phyloP scores from a whole-genome alignment of 1,140 invertebrate genomes.

The Camponotus pennsylvanicus region DNA sequence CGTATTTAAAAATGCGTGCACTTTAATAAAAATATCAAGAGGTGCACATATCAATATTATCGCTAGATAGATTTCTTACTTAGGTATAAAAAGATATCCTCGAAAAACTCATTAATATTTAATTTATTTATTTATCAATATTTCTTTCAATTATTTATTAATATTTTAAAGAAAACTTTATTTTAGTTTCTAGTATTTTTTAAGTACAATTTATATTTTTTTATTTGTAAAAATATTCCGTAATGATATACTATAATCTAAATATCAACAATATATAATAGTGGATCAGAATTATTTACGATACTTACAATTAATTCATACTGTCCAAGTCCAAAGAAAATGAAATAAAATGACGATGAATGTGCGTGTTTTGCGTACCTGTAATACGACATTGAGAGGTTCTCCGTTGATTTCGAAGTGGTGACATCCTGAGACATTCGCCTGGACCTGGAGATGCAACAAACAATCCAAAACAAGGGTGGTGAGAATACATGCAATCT shows the following conservation, averaged over 20 bases:
- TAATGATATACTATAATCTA: background rate
- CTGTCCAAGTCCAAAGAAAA: background rate
- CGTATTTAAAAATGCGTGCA: background rate
- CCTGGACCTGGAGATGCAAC: slow-evolving; percentile 87
- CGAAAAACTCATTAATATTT: background rate
- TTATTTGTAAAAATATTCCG: background rate
- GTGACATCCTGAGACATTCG: slow-evolving; percentile 92
- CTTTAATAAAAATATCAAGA: background rate
- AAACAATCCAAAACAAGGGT: slow-evolving; percentile 81
- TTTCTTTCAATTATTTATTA: background rate
- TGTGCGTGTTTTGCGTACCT: slow-evolving; percentile 79
- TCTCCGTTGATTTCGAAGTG: slow-evolving; percentile 83
- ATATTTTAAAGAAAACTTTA: too few species aligned
- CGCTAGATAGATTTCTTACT: background rate
- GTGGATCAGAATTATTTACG: slow-evolving; percentile 6
- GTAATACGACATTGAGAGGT: slow-evolving; percentile 80
- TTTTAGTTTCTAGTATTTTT: background rate
- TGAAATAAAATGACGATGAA: background rate
- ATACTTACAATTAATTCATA: slow-evolving; percentile 2
- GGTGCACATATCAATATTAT: too few species aligned
- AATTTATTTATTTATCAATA: too few species aligned
- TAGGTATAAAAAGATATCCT: background rate
- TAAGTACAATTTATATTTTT: background rate
- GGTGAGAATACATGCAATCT: slow-evolving; percentile 81
- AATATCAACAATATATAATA: background rate